These are phyloP conservation scores for Drosophila nikananu DNA, from an alignment of 1,140 invertebrate species.

Conservation along the genomic window DNA sequence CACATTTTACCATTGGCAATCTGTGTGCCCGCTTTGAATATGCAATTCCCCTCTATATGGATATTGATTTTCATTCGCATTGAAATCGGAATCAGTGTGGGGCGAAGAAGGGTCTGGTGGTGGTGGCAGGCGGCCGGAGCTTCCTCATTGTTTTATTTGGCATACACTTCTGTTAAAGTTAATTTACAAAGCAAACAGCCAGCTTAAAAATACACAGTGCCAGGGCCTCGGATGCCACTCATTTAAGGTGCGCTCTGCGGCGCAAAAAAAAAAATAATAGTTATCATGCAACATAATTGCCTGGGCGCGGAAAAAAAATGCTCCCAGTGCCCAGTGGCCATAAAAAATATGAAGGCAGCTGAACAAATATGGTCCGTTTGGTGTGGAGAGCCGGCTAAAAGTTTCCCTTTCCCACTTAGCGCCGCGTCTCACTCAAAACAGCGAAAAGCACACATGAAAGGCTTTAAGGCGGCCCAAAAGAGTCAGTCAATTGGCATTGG, in stretches of 20 bases:
- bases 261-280: slow-evolving; percentile 44
- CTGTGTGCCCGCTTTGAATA: slow-evolving; percentile 72
- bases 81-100: slow-evolving; percentile 4
- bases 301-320: slow-evolving; percentile 26
- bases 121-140: background rate
- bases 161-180: slow-evolving; percentile 73
- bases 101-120: background rate
- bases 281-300: slow-evolving; percentile 44
- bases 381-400: slow-evolving; percentile 5
- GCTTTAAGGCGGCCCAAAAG: slow-evolving; percentile 3
- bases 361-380: slow-evolving; percentile 45
- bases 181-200: slow-evolving; percentile 77
- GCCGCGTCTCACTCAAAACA: background rate
- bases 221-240: slow-evolving; percentile 17
- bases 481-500: slow-evolving; percentile 26
- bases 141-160: slow-evolving; percentile 44
- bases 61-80: slow-evolving; percentile 67
- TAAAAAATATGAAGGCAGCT: slow-evolving; percentile 59
- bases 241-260: slow-evolving; percentile 33
- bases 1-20: slow-evolving; percentile 58
- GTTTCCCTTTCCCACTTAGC: background rate
- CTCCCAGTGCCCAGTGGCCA: slow-evolving; percentile 1
- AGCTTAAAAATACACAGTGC: slow-evolving; percentile 76
- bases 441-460: slow-evolving; percentile 9
- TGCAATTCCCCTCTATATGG: slow-evolving; percentile 58